Base-by-base conservation (phyloP, 2,113 vertebrate species). In the Chitala chitala region DNA sequence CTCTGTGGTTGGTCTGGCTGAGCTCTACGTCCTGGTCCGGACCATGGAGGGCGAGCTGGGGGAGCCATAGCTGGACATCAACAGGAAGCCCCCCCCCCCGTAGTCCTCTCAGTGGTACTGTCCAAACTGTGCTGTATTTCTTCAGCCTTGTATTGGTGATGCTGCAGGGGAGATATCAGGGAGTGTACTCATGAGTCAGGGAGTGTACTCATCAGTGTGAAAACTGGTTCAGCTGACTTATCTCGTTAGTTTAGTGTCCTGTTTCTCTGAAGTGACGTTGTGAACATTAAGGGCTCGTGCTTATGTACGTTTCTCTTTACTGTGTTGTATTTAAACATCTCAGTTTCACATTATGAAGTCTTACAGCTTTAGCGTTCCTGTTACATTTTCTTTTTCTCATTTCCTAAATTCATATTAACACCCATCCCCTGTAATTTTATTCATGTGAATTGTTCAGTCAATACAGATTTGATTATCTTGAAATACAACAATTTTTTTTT, bases 1-100 rank as follows among this genome's bases (percentile, higher is more conserved):
- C 3, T 99, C 97, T 0, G 94, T 98, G 10, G 97, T 99, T 6
- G 97, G 97, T 13, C 85, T 99, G 64, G 97, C 96, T 0, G 97
- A 99, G 85, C 91, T 99, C 0, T 99, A 98, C 0, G 89, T 98
- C 61, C 89, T 98, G 87, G 97, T 99, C 44, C 92, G 92, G 69
- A 94, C 92, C 2, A 90, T 98, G 82, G 97, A 99, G 84, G 97
- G 97, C 40, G 94, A 98, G 17, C 82, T 96, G 0, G 96, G 97
- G 70, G 92, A 96, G 13, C 89, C 93, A 0, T 98, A 88, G 88
- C 29, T 20, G 42, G 31, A 63, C 22, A 26, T 40, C 20, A 20
- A 15, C 8, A 51, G 48, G 12, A 10, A 46, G 64, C 8, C 5
- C 10, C 3, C 3, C 17, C 63, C 42, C 13, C 24, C 56, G 24